phyloP scores from a whole-genome alignment of 2,888 invertebrate species.

The Stenoptilia bipunctidactyla region DNA sequence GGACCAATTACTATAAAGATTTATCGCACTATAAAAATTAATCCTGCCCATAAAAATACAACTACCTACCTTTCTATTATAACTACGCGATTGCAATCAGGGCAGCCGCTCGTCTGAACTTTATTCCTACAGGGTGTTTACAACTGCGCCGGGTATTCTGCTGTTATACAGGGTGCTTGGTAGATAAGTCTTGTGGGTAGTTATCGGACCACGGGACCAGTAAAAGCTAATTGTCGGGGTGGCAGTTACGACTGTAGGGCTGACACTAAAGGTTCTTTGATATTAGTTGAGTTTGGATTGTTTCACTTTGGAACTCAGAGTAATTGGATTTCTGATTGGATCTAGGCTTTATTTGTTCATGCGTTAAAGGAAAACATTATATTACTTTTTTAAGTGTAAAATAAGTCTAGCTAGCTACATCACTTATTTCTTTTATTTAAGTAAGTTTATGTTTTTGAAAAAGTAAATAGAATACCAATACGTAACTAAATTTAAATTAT shows the following conservation, averaged over 20 bases:
- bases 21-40: background rate
- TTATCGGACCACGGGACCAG: conserved; percentile 60
- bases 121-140: conserved; percentile 26
- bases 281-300: too few species aligned
- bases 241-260: conserved; percentile 30
- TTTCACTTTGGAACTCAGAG: too few species aligned
- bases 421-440: too few species aligned
- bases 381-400: too few species aligned
- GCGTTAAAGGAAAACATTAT: too few species aligned
- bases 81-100: background rate
- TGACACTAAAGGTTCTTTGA: conserved; percentile 3
- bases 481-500: too few species aligned
- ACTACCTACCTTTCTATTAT: background rate
- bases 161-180: conserved; percentile 30
- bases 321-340: too few species aligned
- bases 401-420: too few species aligned
- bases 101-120: background rate
- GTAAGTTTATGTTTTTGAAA: too few species aligned
- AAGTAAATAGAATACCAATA: too few species aligned
- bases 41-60: background rate
- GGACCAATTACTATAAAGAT: too few species aligned
- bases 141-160: conserved; percentile 27
- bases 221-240: conserved; percentile 64
- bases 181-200: conserved; percentile 54
- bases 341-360: too few species aligned